These are phyloP conservation scores for Tauraco hartlaubi DNA, from an alignment of 2,797 vertebrate species.

Conservation along the genomic window DNA sequence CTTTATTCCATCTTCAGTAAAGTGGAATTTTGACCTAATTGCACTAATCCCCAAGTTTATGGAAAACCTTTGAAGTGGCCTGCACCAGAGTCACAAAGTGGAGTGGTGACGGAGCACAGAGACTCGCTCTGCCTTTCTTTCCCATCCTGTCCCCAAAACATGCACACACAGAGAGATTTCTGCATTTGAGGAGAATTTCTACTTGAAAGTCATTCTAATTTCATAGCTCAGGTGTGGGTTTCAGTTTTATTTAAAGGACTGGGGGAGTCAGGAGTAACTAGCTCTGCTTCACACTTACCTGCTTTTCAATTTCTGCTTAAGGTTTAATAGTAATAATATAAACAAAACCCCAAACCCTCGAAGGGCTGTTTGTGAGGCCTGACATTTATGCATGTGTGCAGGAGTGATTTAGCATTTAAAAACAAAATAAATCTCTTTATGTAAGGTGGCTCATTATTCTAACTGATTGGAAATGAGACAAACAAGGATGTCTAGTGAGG, in stretches of 20 bases:
- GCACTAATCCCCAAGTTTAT: not conserved
- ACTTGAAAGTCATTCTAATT: not conserved
- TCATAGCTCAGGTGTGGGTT: not conserved
- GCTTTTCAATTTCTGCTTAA: constrained; percentile 3
- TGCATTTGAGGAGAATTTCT: not conserved
- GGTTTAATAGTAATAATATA: not conserved
- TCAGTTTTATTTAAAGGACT: not conserved
- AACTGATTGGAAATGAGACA: constrained; percentile 11
- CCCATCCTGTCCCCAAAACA: not conserved
- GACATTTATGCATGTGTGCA: not conserved
- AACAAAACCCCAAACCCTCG: not conserved
- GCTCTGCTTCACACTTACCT: not conserved
- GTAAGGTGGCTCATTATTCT: not conserved
- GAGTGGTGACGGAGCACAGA: not conserved
- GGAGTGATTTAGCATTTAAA: constrained; percentile 37
- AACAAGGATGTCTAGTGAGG: not conserved
- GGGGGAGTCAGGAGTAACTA: not conserved
- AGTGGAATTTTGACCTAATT: not conserved
- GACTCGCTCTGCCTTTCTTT: not conserved
- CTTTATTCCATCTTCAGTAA: not conserved
- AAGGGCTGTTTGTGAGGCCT: not conserved
- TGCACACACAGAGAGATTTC: not conserved
- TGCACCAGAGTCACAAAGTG: not conserved
- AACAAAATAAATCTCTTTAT: constrained; percentile 13
- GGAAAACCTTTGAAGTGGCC: not conserved